These are phyloP conservation scores for Drosophila watanabei DNA, from an alignment of 1,140 invertebrate genomes.

Conservation along the genomic window DNA sequence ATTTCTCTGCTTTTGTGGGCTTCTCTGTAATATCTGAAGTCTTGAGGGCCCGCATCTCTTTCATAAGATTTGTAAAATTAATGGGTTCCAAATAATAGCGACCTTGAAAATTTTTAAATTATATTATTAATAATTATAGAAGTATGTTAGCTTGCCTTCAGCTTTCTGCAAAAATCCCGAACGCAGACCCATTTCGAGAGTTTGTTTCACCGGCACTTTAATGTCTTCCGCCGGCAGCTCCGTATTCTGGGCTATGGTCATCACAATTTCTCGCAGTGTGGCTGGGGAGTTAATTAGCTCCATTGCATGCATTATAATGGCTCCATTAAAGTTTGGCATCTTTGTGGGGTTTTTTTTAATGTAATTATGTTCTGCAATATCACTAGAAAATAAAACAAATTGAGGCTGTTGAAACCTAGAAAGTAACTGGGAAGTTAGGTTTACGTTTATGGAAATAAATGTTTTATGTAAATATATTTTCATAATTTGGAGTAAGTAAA, in stretches of 20 bases:
- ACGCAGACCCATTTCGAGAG: constrained; percentile 55
- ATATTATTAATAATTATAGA: neutral
- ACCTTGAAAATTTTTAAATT: constrained; percentile 4
- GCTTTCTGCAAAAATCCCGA: constrained; percentile 61
- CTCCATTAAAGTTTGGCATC: constrained; percentile 72
- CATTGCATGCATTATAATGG: constrained; percentile 65
- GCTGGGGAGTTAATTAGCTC: constrained; percentile 55
- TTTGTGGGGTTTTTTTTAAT: neutral
- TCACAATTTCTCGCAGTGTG: constrained; percentile 60
- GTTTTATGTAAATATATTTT: neutral
- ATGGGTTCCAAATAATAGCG: constrained; percentile 57
- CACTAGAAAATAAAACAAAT: neutral
- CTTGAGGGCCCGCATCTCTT: constrained; percentile 21
- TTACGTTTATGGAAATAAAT: too few relatives aligned
- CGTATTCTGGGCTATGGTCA: constrained; percentile 56
- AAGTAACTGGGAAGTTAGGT: neutral
- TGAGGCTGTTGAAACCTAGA: neutral
- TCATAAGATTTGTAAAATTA: constrained; percentile 38
- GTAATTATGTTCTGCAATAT: neutral
- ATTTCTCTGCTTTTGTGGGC: constrained; percentile 5
- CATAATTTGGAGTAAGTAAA: neutral
- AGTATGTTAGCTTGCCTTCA: constrained; percentile 34
- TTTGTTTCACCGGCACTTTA: constrained; percentile 58
- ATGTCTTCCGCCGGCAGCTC: constrained; percentile 51
- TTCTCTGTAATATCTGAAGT: neutral